Evolutionary conservation across 2,888 invertebrate genomes (phyloP).

Genomic region (Gordius sp.): DNA sequence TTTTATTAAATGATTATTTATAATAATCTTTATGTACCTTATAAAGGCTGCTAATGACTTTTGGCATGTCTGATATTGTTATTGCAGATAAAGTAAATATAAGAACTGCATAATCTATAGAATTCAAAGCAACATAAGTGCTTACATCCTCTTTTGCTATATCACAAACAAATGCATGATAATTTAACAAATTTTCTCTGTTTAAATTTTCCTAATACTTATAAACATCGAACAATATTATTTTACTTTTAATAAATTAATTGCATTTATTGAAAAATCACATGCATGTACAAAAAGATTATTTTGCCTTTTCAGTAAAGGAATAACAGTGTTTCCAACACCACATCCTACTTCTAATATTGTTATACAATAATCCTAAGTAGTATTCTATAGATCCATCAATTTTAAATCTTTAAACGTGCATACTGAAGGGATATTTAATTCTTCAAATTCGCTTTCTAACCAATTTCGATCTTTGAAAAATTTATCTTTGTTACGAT

Average conservation of each 20-base stretch:
- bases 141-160: no score
- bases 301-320: neutral
- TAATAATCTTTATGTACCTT: neutral
- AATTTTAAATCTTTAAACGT: neutral
- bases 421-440: no score
- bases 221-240: neutral
- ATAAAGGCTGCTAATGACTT: neutral
- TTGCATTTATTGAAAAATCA: neutral
- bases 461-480: conserved; percentile 26
- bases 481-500: conserved; percentile 24
- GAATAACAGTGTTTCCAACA: neutral
- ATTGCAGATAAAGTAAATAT: neutral
- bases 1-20: no score
- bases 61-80: neutral
- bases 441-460: neutral
- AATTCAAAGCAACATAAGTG: no score
- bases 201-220: no score
- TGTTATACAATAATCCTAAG: neutral
- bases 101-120: neutral
- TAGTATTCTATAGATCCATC: neutral
- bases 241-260: neutral
- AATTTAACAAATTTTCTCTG: no score
- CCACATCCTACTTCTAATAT: conserved; percentile 6
- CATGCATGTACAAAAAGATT: neutral
- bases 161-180: conserved; percentile 5